A percentile compares a stretch with the other conserved stretches of the same genome.
Evolutionary conservation across 2,797 vertebrate species (phyloP).

Genomic region (Avahi laniger): DNA sequence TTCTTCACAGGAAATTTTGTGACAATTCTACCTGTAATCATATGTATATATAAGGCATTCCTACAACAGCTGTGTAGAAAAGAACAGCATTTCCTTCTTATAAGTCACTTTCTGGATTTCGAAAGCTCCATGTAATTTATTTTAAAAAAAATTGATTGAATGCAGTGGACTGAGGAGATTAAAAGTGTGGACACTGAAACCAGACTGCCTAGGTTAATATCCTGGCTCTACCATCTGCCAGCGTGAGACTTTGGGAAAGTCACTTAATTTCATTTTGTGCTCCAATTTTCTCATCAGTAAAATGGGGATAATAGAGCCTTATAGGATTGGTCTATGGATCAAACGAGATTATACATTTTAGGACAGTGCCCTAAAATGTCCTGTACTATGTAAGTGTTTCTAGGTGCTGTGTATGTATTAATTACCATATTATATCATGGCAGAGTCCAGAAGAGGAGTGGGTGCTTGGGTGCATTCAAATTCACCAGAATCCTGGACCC

Average conservation of each 20-base stretch:
- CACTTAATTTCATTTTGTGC: conserved; percentile 6
- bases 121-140: background rate
- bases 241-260: background rate
- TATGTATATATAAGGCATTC: background rate
- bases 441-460: background rate
- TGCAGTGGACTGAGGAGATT: background rate
- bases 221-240: background rate
- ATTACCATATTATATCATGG: background rate
- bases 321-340: background rate
- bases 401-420: background rate
- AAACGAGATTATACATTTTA: background rate
- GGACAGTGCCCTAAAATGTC: background rate
- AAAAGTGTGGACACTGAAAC: background rate
- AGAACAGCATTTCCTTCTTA: background rate
- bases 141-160: conserved; percentile 21
- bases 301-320: background rate
- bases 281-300: background rate
- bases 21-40: conserved; percentile 5
- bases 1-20: conserved; percentile 37
- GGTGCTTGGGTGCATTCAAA: background rate
- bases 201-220: background rate
- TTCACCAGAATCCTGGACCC: background rate
- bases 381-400: background rate
- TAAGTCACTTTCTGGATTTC: conserved; percentile 1
- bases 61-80: background rate